Evolutionary conservation across 1,140 invertebrate species (phyloP).

Genomic region (Drosophila leontia): DNA sequence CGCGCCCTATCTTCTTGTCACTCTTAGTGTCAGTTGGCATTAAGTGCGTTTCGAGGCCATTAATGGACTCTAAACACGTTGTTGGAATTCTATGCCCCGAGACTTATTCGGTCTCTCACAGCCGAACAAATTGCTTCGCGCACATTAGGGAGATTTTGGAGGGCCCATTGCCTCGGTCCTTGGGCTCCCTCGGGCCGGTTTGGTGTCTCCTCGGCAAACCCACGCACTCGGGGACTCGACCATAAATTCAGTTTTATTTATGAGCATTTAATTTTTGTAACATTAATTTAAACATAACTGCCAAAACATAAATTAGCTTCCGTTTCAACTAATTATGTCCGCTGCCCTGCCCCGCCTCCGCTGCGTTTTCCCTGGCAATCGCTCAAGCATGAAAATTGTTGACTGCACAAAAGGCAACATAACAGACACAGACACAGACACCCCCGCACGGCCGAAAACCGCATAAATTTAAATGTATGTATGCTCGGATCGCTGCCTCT

Average conservation of each 20-base stretch:
- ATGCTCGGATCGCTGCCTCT: constrained; percentile 10
- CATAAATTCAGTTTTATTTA: constrained; percentile 83
- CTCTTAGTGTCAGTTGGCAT: constrained; percentile 51
- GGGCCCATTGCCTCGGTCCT: constrained; percentile 34
- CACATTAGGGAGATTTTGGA: constrained; percentile 70
- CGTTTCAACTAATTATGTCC: constrained; percentile 84
- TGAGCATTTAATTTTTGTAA: constrained; percentile 85
- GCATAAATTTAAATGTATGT: constrained; percentile 75
- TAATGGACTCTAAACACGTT: constrained; percentile 80
- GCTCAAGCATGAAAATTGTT: constrained; percentile 82
- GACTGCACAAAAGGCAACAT: constrained; percentile 81
- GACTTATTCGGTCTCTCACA: constrained; percentile 8
- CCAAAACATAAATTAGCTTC: constrained; percentile 85
- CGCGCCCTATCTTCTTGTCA: constrained; percentile 28
- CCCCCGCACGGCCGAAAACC: constrained; percentile 43
- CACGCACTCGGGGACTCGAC: constrained; percentile 9
- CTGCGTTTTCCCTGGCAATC: constrained; percentile 59
- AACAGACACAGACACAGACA: constrained; percentile 46
- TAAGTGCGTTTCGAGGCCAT: constrained; percentile 67
- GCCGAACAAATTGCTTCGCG: constrained; percentile 73
- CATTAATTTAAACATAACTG: constrained; percentile 85
- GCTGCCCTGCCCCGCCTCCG: background rate
- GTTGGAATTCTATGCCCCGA: constrained; percentile 54
- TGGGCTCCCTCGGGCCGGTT: background rate
- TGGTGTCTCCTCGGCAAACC: background rate